These are phyloP conservation scores for Anableps anableps DNA, from an alignment of 2,797 vertebrate genomes.

Conservation along the genomic window DNA sequence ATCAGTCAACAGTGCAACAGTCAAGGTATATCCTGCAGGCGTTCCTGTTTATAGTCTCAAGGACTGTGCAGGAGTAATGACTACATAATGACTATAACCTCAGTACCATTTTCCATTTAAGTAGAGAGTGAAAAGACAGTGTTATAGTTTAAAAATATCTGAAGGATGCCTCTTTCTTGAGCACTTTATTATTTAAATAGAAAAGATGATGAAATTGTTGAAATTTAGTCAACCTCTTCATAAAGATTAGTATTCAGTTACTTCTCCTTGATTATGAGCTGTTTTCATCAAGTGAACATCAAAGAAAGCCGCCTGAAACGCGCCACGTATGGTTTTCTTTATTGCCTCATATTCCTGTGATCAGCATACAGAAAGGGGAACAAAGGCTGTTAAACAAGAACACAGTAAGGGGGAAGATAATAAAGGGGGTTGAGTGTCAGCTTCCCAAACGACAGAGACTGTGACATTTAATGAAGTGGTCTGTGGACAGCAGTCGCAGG, in stretches of 20 bases:
- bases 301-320: slow-evolving; percentile 41
- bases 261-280: slow-evolving; percentile 51
- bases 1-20: slow-evolving; percentile 21
- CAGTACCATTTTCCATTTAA: slow-evolving; percentile 19
- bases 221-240: slow-evolving; percentile 36
- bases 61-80: slow-evolving; percentile 23
- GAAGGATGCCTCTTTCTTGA: slow-evolving; percentile 16
- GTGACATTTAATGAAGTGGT: slow-evolving; percentile 64
- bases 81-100: slow-evolving; percentile 24
- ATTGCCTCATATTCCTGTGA: slow-evolving; percentile 47
- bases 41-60: slow-evolving; percentile 35
- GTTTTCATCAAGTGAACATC: slow-evolving; percentile 57
- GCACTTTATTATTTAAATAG: slow-evolving; percentile 2
- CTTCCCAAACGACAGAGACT: slow-evolving; percentile 40
- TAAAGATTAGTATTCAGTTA: slow-evolving; percentile 36
- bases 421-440: slow-evolving; percentile 46
- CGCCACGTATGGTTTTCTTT: slow-evolving; percentile 43
- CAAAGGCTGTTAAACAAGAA: slow-evolving; percentile 43
- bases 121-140: slow-evolving; percentile 6
- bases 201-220: slow-evolving; percentile 39
- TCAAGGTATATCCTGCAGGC: slow-evolving; percentile 12
- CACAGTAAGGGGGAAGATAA: slow-evolving; percentile 50
- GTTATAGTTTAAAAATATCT: slow-evolving; percentile 12
- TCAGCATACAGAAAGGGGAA: slow-evolving; percentile 37
- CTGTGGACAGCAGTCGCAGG: slow-evolving; percentile 57